Percentiles rank a stretch among this genome's conserved stretches.
Conservation (phyloP, 1,140 invertebrate genomes). For the Aphis gossypii region DNA sequence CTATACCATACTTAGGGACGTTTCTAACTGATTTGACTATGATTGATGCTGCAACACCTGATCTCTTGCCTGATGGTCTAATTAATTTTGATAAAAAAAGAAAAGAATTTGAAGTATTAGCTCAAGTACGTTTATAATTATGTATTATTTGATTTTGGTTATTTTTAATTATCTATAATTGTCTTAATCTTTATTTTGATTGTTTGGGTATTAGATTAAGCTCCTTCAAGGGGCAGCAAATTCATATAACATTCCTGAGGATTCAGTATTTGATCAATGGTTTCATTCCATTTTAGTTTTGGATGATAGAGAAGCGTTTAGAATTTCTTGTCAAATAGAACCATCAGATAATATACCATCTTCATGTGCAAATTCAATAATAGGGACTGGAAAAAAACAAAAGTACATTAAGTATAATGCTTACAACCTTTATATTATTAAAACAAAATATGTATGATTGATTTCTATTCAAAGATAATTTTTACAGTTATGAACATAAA, state of each 20-base stretch:
- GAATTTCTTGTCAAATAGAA: slow-evolving; percentile 90
- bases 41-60: slow-evolving; percentile 97
- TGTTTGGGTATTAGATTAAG: slow-evolving; percentile 74
- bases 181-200: not conserved
- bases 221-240: slow-evolving; percentile 96
- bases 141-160: not conserved
- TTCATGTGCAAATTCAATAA: slow-evolving; percentile 36
- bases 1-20: slow-evolving; percentile 97
- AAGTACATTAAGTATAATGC: not conserved
- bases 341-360: slow-evolving; percentile 66
- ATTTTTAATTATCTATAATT: slow-evolving; percentile 7
- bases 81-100: slow-evolving; percentile 98
- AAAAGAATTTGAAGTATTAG: slow-evolving; percentile 98
- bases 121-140: slow-evolving; percentile 69
- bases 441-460: not conserved
- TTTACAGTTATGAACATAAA: slow-evolving; percentile 69
- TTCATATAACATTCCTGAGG: slow-evolving; percentile 87
- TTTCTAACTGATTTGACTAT: slow-evolving; percentile 98
- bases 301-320: slow-evolving; percentile 90
- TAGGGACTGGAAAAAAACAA: slow-evolving; percentile 17
- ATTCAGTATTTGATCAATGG: slow-evolving; percentile 88
- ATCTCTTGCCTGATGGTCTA: slow-evolving; percentile 81
- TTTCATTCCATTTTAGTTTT: slow-evolving; percentile 88
- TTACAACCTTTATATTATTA: not conserved
- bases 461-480: not conserved